Percentiles rank a stretch among this genome's conserved stretches.
phyloP scores from a whole-genome alignment of 92 coral and sea anemone genomes.

The Phenganax stokvisi region DNA sequence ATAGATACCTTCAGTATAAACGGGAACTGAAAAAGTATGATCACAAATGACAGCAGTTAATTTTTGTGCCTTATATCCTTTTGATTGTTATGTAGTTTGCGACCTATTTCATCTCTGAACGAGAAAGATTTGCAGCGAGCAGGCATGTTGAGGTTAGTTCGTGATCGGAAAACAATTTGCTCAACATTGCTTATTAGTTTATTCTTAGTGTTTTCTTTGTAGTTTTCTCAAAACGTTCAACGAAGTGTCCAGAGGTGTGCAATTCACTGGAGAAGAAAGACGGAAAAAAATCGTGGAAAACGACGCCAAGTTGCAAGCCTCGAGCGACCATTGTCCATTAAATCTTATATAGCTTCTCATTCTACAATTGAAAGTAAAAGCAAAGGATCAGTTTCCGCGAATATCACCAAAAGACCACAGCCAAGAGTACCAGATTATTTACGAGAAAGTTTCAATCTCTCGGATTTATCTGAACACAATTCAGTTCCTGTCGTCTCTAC shows the following conservation, averaged over 20 bases:
- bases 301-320: slow-evolving; percentile 46
- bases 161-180: neutral
- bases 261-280: slow-evolving; percentile 79
- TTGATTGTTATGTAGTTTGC: slow-evolving; percentile 13
- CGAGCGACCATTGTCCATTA: neutral
- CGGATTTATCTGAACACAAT: slow-evolving; percentile 41
- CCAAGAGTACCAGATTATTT: slow-evolving; percentile 91
- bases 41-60: neutral
- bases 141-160: slow-evolving; percentile 24
- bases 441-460: slow-evolving; percentile 81
- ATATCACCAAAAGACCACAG: slow-evolving; percentile 60
- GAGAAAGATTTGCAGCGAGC: slow-evolving; percentile 25
- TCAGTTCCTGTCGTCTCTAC: neutral
- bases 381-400: slow-evolving; percentile 1
- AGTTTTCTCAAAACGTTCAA: slow-evolving; percentile 67
- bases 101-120: slow-evolving; percentile 28
- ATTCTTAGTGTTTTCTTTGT: slow-evolving; percentile 1
- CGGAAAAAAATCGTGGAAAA: slow-evolving; percentile 57
- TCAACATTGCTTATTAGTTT: neutral
- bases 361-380: neutral
- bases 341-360: neutral
- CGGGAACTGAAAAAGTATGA: neutral
- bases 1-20: neutral
- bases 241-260: slow-evolving; percentile 87
- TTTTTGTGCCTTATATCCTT: no score